Percentiles rank a stretch among this genome's conserved stretches.
phyloP scores from a whole-genome alignment of 2,113 vertebrate genomes.

The Corythoichthys intestinalis region DNA sequence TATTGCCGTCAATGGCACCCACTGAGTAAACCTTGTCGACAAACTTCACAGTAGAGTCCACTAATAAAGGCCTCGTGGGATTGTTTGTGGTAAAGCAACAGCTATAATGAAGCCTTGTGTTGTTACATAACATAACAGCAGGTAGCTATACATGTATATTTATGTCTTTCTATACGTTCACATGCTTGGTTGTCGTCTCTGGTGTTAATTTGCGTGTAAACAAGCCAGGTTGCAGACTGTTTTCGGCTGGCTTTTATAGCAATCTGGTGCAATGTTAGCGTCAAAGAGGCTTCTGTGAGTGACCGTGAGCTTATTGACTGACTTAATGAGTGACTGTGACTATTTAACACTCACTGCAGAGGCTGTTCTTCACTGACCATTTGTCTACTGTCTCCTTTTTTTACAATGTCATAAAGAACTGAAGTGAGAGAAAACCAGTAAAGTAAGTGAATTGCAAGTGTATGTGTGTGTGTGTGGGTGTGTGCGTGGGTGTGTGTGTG shows the following conservation, averaged over 20 bases:
- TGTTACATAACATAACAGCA: neutral
- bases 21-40: no score
- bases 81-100: neutral
- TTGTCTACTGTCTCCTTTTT: constrained; percentile 74
- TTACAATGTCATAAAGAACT: constrained; percentile 60
- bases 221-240: neutral
- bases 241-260: neutral
- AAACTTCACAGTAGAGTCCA: neutral
- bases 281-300: constrained; percentile 6
- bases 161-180: neutral
- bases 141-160: neutral
- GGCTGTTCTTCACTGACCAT: constrained; percentile 63
- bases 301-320: constrained; percentile 32
- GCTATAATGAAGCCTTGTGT: neutral
- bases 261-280: neutral
- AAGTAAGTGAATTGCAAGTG: constrained; percentile 47
- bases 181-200: neutral
- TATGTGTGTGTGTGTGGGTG: constrained; percentile 22
- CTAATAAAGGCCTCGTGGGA: neutral
- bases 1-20: no score
- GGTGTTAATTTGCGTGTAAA: neutral
- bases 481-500: constrained; percentile 20
- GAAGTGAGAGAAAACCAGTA: constrained; percentile 57
- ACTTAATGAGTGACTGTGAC: constrained; percentile 43
- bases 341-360: constrained; percentile 30